Evolutionary conservation across 1,140 invertebrate genomes (phyloP), one percentile per base, ranked within the genome.

Genomic region (Harlomillsia oculata): DNA sequence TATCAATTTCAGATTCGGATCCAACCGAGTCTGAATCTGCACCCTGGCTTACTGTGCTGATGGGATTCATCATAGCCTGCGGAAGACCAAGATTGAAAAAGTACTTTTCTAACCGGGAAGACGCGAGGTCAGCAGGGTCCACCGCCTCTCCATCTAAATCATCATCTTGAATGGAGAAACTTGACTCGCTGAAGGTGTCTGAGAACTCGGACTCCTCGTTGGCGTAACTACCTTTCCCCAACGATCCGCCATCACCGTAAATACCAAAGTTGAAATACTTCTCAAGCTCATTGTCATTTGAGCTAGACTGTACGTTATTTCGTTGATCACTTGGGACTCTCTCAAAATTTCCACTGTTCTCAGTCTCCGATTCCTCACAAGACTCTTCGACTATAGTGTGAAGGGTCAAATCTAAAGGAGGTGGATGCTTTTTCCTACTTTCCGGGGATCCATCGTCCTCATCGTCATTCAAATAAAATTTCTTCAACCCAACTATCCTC

Each of bases 361-460:
- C 68, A 43, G 60, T 61, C 82, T 91, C 72, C 39, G 69, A 72
- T 70, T 94, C 89, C 71, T 93, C 89, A 68, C 89, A 92, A 57
- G 87, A 90, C 70, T 94, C 90, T 73, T 95, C 90, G 1, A 91
- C 82, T 62, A 95, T 95, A 0, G 90, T 95, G 64, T 93, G 89
- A 45, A 95, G 72, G 0, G 88, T 91, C 62, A 92, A 90, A 70
- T 92, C 88, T 20, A 65, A 43, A 11, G 64, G 64, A 20, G 64
- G 60, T 30, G 59, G 59, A 5, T 45, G 41, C 53, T 58, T 58
- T 30, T 48, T 48, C 1, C 8, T 34, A 8, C 23, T 25, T 46
- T 44, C 43, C 11, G 39, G 18, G 16, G 40, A 45, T 3, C 2
- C 5, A 11, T 39, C n/a, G 5, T 53, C 40, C 11, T 59, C 56